These are phyloP conservation scores for Crocuta crocuta DNA, from an alignment of 2,113 vertebrate species.

Conservation along the genomic window DNA sequence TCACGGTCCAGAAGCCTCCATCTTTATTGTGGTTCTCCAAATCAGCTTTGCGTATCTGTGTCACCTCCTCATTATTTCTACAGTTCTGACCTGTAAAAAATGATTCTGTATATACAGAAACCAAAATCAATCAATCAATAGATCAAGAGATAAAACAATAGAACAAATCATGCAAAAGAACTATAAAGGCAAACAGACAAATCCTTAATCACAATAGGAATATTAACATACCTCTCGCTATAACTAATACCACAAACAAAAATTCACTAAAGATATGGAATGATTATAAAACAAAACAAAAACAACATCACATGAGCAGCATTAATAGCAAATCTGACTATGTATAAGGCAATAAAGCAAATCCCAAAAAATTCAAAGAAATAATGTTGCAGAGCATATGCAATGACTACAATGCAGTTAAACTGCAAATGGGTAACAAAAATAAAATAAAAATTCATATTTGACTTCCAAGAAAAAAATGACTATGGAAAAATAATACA, in stretches of 20 bases:
- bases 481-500: background rate
- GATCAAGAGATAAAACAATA: background rate
- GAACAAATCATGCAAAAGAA: background rate
- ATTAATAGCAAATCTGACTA: background rate
- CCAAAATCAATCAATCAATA: constrained; percentile 23
- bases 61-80: constrained; percentile 98
- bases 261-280: background rate
- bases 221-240: background rate
- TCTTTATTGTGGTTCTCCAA: constrained; percentile 99
- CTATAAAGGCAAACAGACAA: background rate
- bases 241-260: background rate
- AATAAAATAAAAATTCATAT: background rate
- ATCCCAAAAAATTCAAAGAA: background rate
- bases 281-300: background rate
- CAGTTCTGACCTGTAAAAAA: constrained; percentile 95
- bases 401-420: background rate
- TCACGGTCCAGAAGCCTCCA: constrained; percentile 98
- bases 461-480: background rate
- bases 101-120: constrained; percentile 88
- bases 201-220: background rate
- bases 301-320: no score
- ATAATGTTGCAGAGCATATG: background rate
- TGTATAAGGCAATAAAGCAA: background rate
- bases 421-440: background rate
- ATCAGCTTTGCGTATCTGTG: constrained; percentile 97